Conservation (phyloP, 2,113 vertebrate species). For the Halcyon malimbica region DNA sequence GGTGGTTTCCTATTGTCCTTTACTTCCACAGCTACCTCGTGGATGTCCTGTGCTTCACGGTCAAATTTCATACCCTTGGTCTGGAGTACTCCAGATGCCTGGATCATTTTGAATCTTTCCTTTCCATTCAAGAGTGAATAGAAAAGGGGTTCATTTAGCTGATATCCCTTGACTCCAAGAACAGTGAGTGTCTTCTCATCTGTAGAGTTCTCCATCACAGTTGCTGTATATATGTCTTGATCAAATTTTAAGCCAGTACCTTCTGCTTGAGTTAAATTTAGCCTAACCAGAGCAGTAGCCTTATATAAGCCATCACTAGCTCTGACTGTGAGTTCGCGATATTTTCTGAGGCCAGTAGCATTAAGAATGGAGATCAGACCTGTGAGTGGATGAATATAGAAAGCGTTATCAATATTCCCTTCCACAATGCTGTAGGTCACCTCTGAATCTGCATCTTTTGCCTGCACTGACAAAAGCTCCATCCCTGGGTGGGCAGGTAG, state of each 20-base stretch:
- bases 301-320: slow-evolving; percentile 88
- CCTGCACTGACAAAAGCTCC: slow-evolving; percentile 82
- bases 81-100: slow-evolving; percentile 87
- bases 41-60: slow-evolving; percentile 81
- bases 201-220: slow-evolving; percentile 83
- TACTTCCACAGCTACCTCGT: slow-evolving; percentile 85
- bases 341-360: slow-evolving; percentile 65
- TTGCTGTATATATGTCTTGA: slow-evolving; percentile 72
- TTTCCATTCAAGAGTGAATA: slow-evolving; percentile 85
- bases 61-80: slow-evolving; percentile 88
- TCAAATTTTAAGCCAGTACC: slow-evolving; percentile 81
- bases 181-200: slow-evolving; percentile 77
- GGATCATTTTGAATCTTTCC: slow-evolving; percentile 82
- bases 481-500: slow-evolving; percentile 82
- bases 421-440: slow-evolving; percentile 86
- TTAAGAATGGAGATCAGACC: slow-evolving; percentile 84
- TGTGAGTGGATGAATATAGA: slow-evolving; percentile 80
- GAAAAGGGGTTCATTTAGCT: slow-evolving; percentile 87
- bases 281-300: slow-evolving; percentile 79
- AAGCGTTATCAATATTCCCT: slow-evolving; percentile 80
- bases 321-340: slow-evolving; percentile 80
- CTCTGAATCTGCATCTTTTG: slow-evolving; percentile 86
- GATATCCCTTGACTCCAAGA: slow-evolving; percentile 81
- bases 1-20: slow-evolving; percentile 84
- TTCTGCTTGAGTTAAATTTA: slow-evolving; percentile 78